These are phyloP conservation scores for Otus sunia DNA, from an alignment of 2,113 vertebrate genomes.

Conservation along the genomic window DNA sequence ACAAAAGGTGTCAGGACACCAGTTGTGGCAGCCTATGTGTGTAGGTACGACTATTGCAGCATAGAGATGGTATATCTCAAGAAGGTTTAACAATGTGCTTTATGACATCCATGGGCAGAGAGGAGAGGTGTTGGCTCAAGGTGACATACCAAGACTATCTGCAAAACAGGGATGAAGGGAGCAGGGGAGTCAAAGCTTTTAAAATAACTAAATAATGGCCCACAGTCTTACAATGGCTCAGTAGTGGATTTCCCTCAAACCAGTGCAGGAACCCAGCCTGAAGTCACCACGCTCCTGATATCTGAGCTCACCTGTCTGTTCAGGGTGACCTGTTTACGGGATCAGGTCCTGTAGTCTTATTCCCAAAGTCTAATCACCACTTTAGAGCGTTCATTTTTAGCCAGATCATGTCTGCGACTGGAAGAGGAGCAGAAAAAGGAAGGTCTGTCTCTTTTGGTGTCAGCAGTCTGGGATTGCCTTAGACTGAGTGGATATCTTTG, in stretches of 20 bases:
- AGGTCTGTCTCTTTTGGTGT: background rate
- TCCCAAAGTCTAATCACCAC: background rate
- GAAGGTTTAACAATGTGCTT: background rate
- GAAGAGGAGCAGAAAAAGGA: background rate
- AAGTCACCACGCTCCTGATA: background rate
- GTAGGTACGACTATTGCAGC: no score
- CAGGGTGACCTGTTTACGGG: background rate
- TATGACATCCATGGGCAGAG: background rate
- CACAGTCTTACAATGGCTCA: background rate
- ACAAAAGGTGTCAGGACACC: background rate
- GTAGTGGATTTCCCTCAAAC: background rate
- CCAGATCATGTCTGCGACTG: background rate
- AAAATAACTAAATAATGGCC: background rate
- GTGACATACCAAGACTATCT: background rate
- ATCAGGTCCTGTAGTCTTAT: background rate
- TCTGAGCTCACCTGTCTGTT: background rate
- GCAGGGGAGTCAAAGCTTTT: background rate
- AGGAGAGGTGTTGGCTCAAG: background rate
- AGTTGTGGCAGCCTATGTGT: background rate
- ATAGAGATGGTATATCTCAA: accelerated
- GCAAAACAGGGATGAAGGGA: background rate
- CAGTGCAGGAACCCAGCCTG: background rate
- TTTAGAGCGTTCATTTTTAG: background rate
- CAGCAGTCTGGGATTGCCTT: background rate
- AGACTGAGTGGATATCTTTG: background rate